Conservation (phyloP, 2,113 vertebrate genomes). For the Bubo scandiacus region DNA sequence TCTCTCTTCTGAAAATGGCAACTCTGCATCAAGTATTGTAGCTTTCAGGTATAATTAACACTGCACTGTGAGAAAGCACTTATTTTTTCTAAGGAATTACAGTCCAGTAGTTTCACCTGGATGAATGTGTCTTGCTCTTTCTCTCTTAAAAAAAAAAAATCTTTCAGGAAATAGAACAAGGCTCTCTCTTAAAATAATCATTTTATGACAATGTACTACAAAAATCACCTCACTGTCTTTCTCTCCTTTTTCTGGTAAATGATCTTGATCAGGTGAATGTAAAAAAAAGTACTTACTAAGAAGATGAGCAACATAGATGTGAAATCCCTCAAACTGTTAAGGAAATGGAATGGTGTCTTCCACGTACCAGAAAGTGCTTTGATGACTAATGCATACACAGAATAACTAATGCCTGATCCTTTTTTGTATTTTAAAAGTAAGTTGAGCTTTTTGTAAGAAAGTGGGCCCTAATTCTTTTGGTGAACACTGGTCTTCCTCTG, state of each 20-base stretch:
- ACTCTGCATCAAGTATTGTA: fast-evolving
- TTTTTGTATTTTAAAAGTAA: background rate
- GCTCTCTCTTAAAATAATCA: background rate
- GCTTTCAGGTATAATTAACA: background rate
- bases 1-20: background rate
- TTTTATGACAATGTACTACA: background rate
- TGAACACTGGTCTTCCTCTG: background rate
- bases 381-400: too few relatives aligned
- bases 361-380: background rate
- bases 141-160: background rate
- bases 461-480: background rate
- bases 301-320: background rate
- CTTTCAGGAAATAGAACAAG: background rate
- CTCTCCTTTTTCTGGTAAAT: background rate
- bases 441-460: background rate
- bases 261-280: background rate
- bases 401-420: background rate
- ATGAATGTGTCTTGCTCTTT: background rate
- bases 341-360: background rate
- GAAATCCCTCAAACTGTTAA: background rate
- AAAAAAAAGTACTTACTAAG: background rate
- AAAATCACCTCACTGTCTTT: background rate
- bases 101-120: background rate
- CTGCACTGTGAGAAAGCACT: background rate
- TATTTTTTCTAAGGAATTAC: background rate